Evolutionary conservation across 2,797 vertebrate species (phyloP), one percentile per base, ranked within the genome.

Genomic region (Lagorchestes hirsutus): DNA sequence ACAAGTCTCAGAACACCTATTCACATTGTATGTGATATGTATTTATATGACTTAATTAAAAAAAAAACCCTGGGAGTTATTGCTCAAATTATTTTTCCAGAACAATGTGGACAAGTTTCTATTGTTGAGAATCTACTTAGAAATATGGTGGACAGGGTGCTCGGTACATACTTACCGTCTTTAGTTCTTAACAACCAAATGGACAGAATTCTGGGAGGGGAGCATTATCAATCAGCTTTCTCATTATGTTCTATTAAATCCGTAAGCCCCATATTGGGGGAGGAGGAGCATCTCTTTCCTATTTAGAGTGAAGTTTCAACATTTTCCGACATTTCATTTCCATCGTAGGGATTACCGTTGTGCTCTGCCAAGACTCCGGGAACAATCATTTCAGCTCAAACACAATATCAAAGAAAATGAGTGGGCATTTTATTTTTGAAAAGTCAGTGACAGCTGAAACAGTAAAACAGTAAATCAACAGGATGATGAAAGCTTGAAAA

Each of bases 401-500:
- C 94, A 95, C 62, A 97, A 93, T 98, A 97, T 91, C 96, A 92
- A 50, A 94, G 93, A 96, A 97, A 98, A 95, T 95, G 95, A 97
- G 93, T 93, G 92, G 92, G 94, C 93, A 96, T 97, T 96, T 97
- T 82, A 46, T 82, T 82, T 74, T 97, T 96, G 96, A 91, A 96
- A 98, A 96, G 58, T 94, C 87, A 98, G 98, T 98, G 97, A 98
- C 97, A 98, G 97, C 92, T 95, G 74, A 96, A 98, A 97, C 55
- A 95, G 97, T 95, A 94, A 96, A 98, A 95, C 58, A 98, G 97
- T 98, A 98, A 97, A 97, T 95, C 97, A 97, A 94, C 34, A 93
- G 95, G 94, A 97, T 95, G 97, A 97, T 96, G 97, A 98, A 97
- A 97, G 94, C 97, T 97, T 94, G 92, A 97, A 98, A 97, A 97